Percentiles rank a stretch among this genome's conserved stretches.
Conservation (phyloP, 2,888 invertebrate species). For the Mythimna impura region DNA sequence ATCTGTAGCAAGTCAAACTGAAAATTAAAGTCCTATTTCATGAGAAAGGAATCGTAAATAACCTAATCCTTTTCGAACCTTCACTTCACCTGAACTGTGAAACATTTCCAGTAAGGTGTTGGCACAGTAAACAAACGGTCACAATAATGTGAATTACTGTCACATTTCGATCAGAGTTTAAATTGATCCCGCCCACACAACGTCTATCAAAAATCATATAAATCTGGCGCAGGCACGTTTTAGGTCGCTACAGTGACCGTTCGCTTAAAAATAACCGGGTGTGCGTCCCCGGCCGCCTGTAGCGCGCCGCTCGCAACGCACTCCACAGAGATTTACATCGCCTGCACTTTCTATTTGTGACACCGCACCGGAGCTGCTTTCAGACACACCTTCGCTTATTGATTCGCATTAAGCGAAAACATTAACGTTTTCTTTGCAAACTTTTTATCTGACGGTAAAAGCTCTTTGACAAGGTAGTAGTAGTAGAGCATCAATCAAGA, state of each 20-base stretch:
- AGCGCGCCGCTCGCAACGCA: conserved; percentile 53
- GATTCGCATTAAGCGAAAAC: conserved; percentile 23
- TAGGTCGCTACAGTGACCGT: conserved; percentile 77
- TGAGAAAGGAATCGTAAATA: conserved; percentile 45
- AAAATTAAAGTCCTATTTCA: conserved; percentile 15
- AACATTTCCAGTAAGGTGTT: conserved; percentile 37
- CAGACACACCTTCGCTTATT: conserved; percentile 52
- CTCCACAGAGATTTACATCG: conserved; percentile 75
- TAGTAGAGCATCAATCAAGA: neutral
- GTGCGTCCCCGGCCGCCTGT: conserved; percentile 63
- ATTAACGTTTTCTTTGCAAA: conserved; percentile 12
- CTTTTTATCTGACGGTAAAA: conserved; percentile 9
- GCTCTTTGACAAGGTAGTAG: conserved; percentile 8
- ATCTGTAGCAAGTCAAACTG: conserved; percentile 9
- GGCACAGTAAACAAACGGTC: conserved; percentile 47
- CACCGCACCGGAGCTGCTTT: conserved; percentile 70
- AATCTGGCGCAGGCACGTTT: conserved; percentile 79
- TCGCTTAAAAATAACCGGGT: conserved; percentile 80
- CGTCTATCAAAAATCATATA: conserved; percentile 80
- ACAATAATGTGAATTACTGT: conserved; percentile 58
- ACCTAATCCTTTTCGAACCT: conserved; percentile 42
- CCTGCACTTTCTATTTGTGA: conserved; percentile 87
- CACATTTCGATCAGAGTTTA: conserved; percentile 65
- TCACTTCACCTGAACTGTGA: conserved; percentile 19
- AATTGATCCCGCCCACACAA: conserved; percentile 68